These are phyloP conservation scores for Sminthopsis crassicaudata DNA, from an alignment of 2,113 vertebrate species.

Conservation along the genomic window DNA sequence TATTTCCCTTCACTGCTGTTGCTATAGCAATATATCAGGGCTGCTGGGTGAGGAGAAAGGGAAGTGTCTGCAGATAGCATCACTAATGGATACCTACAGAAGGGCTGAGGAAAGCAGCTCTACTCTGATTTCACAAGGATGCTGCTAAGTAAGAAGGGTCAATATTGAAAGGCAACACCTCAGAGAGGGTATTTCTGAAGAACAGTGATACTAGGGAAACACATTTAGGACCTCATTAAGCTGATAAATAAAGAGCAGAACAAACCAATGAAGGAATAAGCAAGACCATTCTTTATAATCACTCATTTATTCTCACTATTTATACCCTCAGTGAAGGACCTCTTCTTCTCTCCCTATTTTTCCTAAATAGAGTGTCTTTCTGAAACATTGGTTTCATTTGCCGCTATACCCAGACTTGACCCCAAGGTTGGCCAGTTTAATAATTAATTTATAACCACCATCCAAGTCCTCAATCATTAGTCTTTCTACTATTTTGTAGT, in stretches of 20 bases:
- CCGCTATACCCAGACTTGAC: neutral
- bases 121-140: constrained; percentile 18
- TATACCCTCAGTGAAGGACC: neutral
- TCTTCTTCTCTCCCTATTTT: neutral
- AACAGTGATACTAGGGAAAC: constrained; percentile 10
- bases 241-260: neutral
- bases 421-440: neutral
- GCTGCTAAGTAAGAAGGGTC: constrained; percentile 29
- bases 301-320: neutral
- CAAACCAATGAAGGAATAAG: neutral
- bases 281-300: neutral
- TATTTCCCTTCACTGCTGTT: constrained; percentile 68
- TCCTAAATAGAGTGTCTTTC: neutral
- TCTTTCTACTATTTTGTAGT: neutral
- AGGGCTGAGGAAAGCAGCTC: constrained; percentile 55
- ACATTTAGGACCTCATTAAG: neutral
- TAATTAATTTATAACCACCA: neutral
- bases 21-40: constrained; percentile 69
- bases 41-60: constrained; percentile 49
- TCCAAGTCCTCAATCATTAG: neutral
- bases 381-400: neutral
- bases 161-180: constrained; percentile 8
- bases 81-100: constrained; percentile 53
- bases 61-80: constrained; percentile 65
- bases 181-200: neutral